Evolutionary conservation across 2,797 vertebrate species (phyloP).

Genomic region (Spinibarbus caldwelli): DNA sequence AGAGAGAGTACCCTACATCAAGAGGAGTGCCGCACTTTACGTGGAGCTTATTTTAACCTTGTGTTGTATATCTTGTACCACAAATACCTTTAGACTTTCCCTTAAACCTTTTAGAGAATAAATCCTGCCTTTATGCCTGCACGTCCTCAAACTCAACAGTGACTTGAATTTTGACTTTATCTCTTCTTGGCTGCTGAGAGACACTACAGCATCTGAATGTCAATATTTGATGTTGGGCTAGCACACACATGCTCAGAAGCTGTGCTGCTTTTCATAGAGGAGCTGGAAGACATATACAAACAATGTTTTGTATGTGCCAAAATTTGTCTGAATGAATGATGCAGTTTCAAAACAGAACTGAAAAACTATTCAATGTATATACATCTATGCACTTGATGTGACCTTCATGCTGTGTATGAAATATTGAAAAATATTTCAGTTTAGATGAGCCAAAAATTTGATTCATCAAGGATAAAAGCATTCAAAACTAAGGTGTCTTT

Average conservation of each 20-base stretch:
- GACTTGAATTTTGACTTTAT: conserved; percentile 33
- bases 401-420: background rate
- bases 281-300: background rate
- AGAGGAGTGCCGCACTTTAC: conserved; percentile 24
- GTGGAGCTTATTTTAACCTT: conserved; percentile 36
- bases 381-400: background rate
- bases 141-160: conserved; percentile 12
- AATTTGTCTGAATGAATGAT: background rate
- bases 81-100: conserved; percentile 49
- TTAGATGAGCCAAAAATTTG: background rate
- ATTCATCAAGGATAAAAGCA: background rate
- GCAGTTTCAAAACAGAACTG: background rate
- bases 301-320: background rate
- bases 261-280: background rate
- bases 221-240: conserved; percentile 30
- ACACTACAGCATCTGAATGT: conserved; percentile 35
- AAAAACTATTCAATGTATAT: background rate
- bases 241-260: conserved; percentile 22
- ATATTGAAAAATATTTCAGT: background rate
- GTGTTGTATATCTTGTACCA: conserved; percentile 48
- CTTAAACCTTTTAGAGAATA: conserved; percentile 50
- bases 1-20: conserved; percentile 23
- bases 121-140: conserved; percentile 37
- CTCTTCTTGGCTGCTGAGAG: conserved; percentile 38
- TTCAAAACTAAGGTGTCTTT: background rate